These are phyloP conservation scores for Druon quercuslanigerum DNA, from an alignment of 1,140 invertebrate genomes.

Conservation along the genomic window DNA sequence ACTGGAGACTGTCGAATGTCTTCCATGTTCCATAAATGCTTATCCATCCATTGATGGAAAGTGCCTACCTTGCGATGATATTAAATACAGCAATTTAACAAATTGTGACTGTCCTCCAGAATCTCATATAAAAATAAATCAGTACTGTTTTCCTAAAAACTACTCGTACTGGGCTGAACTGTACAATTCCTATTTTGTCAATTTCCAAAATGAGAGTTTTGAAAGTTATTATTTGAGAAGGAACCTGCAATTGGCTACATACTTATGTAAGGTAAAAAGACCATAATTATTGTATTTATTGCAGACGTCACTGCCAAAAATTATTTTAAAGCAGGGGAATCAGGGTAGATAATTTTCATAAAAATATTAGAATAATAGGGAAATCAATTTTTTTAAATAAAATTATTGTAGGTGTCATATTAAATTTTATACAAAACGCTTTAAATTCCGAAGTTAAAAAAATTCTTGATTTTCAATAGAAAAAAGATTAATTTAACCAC, in stretches of 20 bases:
- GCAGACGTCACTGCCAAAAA: too few species aligned
- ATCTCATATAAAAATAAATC: slow-evolving; percentile 60
- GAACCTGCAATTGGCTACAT: slow-evolving; percentile 71
- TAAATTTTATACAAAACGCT: too few species aligned
- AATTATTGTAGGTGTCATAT: too few species aligned
- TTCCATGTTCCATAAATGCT: slow-evolving; percentile 71
- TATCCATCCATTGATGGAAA: slow-evolving; percentile 66
- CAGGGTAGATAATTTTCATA: too few species aligned
- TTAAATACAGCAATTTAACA: slow-evolving; percentile 49
- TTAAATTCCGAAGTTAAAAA: too few species aligned
- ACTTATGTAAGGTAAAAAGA: slow-evolving; percentile 75
- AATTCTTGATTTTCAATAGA: too few species aligned
- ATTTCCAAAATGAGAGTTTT: slow-evolving; percentile 65
- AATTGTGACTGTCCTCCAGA: slow-evolving; percentile 59
- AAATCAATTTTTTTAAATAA: too few species aligned
- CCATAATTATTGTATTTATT: slow-evolving; percentile 22
- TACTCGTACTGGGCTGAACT: slow-evolving; percentile 60
- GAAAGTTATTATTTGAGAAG: slow-evolving; percentile 75
- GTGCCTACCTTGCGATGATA: slow-evolving; percentile 71
- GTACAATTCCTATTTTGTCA: slow-evolving; percentile 65
- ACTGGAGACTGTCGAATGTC: slow-evolving; percentile 65
- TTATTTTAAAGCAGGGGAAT: too few species aligned
- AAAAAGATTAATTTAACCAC: too few species aligned
- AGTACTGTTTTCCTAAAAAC: slow-evolving; percentile 69
- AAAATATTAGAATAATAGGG: too few species aligned